Conservation (phyloP, 1,140 invertebrate genomes). For the Atta colombica region DNA sequence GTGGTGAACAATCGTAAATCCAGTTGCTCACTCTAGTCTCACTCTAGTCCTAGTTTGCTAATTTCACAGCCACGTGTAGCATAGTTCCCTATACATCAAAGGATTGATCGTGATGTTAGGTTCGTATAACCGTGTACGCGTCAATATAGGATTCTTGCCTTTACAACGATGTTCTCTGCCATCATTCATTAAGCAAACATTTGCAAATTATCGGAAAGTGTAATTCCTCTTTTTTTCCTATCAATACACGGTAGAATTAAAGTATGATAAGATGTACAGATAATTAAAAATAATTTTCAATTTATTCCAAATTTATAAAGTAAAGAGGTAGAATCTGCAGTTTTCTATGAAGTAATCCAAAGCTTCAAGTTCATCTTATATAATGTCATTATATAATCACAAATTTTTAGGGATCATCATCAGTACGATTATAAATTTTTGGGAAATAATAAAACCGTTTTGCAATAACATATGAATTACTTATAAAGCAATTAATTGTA, state of each 20-base stretch:
- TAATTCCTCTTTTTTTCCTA: background rate
- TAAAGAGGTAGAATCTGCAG: background rate
- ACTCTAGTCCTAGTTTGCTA: background rate
- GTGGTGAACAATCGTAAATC: constrained; percentile 23
- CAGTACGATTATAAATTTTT: background rate
- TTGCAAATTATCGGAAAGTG: background rate
- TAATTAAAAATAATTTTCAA: background rate
- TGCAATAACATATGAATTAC: background rate
- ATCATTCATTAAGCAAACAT: constrained; percentile 12
- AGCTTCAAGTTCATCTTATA: background rate
- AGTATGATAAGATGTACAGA: background rate
- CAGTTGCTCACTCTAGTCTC: background rate
- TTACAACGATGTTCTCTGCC: background rate
- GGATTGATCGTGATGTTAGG: constrained; percentile 56
- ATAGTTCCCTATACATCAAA: constrained; percentile 33
- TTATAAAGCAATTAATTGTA: background rate
- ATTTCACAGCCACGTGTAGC: constrained; percentile 10
- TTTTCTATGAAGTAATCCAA: background rate
- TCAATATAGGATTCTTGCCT: constrained; percentile 47
- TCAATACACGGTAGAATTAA: background rate
- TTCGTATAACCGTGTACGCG: constrained; percentile 47
- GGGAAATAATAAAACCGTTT: background rate
- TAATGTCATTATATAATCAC: too few species aligned
- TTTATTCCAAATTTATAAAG: background rate
- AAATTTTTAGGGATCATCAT: background rate